phyloP scores from a whole-genome alignment of 2,113 vertebrate genomes.

The Plotosus lineatus region DNA sequence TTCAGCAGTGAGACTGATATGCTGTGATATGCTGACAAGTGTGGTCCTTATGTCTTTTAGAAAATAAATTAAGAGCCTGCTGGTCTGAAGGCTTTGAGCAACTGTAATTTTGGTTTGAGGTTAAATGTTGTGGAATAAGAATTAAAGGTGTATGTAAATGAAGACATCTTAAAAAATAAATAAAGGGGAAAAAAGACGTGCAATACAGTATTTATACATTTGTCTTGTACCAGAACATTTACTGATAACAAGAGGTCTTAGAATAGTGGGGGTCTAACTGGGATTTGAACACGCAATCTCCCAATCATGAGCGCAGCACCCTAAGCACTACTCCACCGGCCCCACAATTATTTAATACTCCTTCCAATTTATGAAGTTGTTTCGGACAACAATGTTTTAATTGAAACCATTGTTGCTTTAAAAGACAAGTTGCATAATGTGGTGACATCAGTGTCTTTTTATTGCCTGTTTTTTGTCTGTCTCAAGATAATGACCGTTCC shows the following conservation, averaged over 20 bases:
- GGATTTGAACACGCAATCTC: background rate
- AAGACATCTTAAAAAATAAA: background rate
- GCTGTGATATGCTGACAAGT: background rate
- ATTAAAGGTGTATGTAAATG: background rate
- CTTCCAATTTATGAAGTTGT: background rate
- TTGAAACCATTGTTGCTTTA: background rate
- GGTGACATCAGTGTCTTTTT: background rate
- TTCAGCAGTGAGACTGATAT: slow-evolving; percentile 9
- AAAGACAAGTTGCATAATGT: background rate
- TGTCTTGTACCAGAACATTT: background rate
- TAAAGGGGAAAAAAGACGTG: no score
- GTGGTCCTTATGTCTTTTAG: background rate
- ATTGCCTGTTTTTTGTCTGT: background rate
- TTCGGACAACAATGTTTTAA: background rate
- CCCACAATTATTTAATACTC: background rate
- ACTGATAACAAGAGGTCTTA: background rate
- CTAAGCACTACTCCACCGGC: no score
- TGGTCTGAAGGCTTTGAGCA: background rate
- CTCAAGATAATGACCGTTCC: slow-evolving; percentile 95
- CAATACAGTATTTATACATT: background rate
- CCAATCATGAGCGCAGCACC: no score
- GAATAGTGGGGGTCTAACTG: no score
- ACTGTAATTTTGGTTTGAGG: background rate
- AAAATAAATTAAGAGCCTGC: background rate
- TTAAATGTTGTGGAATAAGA: background rate